A percentile compares a stretch with the other conserved stretches of the same genome.
phyloP scores from a whole-genome alignment of 2,888 invertebrate species.

The Dynastes tityus region DNA sequence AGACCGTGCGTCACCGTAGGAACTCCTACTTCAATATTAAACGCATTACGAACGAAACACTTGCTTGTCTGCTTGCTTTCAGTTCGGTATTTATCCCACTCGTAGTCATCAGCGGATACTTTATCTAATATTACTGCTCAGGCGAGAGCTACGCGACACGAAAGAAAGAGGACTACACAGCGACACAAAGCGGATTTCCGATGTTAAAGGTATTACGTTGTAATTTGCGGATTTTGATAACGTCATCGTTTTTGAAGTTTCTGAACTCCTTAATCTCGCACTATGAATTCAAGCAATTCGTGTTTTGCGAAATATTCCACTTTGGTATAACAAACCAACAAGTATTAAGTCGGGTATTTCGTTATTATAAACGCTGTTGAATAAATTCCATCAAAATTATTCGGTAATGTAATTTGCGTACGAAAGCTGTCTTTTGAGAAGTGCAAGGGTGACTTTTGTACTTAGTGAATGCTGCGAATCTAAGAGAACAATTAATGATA shows the following conservation, averaged over 20 bases:
- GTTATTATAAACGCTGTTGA: not conserved
- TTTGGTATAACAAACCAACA: not conserved
- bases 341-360: slow-evolving; percentile 2
- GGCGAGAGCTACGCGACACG: not conserved
- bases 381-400: slow-evolving; percentile 23
- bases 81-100: not conserved
- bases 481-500: not conserved
- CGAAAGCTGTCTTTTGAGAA: slow-evolving; percentile 6
- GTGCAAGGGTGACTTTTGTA: not conserved
- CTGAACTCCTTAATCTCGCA: slow-evolving; percentile 9
- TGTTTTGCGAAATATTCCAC: slow-evolving; percentile 1
- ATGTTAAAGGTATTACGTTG: slow-evolving; percentile 18
- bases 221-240: slow-evolving; percentile 40
- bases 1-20: not conserved
- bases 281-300: slow-evolving; percentile 25
- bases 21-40: slow-evolving; percentile 16
- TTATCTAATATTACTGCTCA: slow-evolving; percentile 9
- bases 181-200: slow-evolving; percentile 19
- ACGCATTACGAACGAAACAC: not conserved
- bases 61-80: not conserved
- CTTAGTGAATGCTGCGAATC: not conserved
- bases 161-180: not conserved
- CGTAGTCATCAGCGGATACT: slow-evolving; percentile 4
- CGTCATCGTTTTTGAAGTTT: slow-evolving; percentile 35
- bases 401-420: slow-evolving; percentile 3